Evolutionary conservation across 2,113 vertebrate species (phyloP), one percentile per base, ranked within the genome.

Genomic region (Spizaetus ornatus): DNA sequence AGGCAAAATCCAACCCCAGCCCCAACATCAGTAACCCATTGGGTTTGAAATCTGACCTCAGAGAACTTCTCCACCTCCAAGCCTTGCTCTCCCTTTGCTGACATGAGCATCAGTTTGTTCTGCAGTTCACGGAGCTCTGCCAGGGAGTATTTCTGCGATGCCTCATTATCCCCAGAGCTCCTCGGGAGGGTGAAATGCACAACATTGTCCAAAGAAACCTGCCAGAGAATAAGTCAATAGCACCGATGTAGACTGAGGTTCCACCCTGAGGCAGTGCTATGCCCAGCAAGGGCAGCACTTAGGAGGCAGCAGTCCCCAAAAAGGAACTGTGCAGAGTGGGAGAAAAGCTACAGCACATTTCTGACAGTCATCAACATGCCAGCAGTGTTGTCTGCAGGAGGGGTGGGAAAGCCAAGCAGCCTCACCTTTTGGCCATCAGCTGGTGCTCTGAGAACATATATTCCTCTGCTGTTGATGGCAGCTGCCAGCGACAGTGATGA

Each of bases 91-190:
- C 98, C 99, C 97, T 99, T 99, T 45, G 99, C 98, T 2, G 99
- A 99, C 99, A 99, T 99, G 25, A 99, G 98, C 99, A 99, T 99
- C 73, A 99, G 97, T 87, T 99, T 99, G 97, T 99, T 99, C 94
- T 99, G 98, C 55, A 99, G 98, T 38, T 99, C 99, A 12, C 98
- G 97, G 36, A 99, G 98, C 55, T 99, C 99, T 32, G 99, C 98
- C 18, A 99, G 96, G 0, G 98, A 98, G 91, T 99, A 99, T 19
- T 55, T 59, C 40, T 98, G 97, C 4, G 50, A 76, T 22, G 97
- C 88, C 31, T 80, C 85, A 0, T 26, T 6, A 3, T 82, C 98
- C 13, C 97, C 98, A 10, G 98, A 97, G n/a, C 97, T 98, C 77
- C 98, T 98, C 0, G 84, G 97, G 29, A 99, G 98, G 36, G 93